Percentiles rank a stretch among this genome's conserved stretches.
Conservation (phyloP, 2,888 invertebrate species). For the Oscheius sp. region DNA sequence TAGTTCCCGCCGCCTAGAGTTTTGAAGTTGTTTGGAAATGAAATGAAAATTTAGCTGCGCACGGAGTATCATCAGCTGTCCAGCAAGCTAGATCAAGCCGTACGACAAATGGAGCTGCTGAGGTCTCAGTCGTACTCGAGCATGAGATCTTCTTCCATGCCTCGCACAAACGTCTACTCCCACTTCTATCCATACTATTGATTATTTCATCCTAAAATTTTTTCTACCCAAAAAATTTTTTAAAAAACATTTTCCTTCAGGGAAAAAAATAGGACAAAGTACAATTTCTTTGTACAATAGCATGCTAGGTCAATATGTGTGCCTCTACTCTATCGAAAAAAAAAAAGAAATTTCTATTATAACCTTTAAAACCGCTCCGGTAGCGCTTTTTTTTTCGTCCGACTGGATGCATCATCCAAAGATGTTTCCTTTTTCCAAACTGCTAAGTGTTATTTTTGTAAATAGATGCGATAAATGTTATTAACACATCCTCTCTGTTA, state of each 20-base stretch:
- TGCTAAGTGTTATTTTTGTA: conserved; percentile 27
- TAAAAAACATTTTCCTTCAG: background rate
- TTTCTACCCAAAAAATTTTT: conserved; percentile 5
- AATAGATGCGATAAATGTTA: conserved; percentile 30
- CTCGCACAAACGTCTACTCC: conserved; percentile 67
- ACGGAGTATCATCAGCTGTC: conserved; percentile 65
- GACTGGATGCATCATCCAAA: background rate
- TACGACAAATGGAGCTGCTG: conserved; percentile 68
- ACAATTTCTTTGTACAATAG: background rate
- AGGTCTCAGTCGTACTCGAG: conserved; percentile 64
- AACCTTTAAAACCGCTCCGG: conserved; percentile 16
- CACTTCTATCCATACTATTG: conserved; percentile 70
- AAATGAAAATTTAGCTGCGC: conserved; percentile 60
- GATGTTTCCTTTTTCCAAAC: background rate
- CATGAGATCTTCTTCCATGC: conserved; percentile 58
- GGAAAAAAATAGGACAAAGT: background rate
- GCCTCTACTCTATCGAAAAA: conserved; percentile 19
- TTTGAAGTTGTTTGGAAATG: background rate
- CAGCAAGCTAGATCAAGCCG: conserved; percentile 66
- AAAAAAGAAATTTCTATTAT: conserved; percentile 1
- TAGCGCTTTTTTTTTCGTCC: conserved; percentile 12
- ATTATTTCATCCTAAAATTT: conserved; percentile 27
- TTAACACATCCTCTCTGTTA: conserved; percentile 25
- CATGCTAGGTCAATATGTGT: conserved; percentile 21
- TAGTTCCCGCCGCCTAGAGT: conserved; percentile 6